These are phyloP conservation scores for Nannoperca obscura DNA, from an alignment of 2,797 vertebrate species.

Conservation along the genomic window DNA sequence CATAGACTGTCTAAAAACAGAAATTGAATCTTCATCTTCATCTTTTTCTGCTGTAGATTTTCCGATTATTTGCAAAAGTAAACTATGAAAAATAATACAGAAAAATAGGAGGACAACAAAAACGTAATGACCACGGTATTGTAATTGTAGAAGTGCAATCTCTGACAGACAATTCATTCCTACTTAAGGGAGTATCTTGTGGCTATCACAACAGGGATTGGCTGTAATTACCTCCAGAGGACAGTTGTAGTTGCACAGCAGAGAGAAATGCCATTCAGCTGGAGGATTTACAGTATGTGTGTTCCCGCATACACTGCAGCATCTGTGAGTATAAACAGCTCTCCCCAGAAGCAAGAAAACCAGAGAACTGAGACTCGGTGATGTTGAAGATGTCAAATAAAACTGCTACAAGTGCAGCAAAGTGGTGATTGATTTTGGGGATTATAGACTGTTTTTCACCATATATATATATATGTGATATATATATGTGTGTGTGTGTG, in stretches of 20 bases:
- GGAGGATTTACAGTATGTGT: constrained; percentile 32
- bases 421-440: neutral
- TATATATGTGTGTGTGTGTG: neutral
- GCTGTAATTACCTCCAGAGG: constrained; percentile 55
- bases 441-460: neutral
- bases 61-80: neutral
- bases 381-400: constrained; percentile 17
- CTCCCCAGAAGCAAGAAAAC: constrained; percentile 25
- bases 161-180: constrained; percentile 36
- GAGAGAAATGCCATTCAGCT: constrained; percentile 38
- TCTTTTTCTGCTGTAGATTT: neutral
- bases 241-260: constrained; percentile 41
- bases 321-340: constrained; percentile 51
- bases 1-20: neutral
- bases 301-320: constrained; percentile 39
- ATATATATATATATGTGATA: neutral
- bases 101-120: neutral
- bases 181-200: constrained; percentile 1
- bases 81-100: neutral
- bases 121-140: neutral
- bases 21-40: neutral
- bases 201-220: constrained; percentile 22
- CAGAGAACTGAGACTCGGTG: constrained; percentile 9
- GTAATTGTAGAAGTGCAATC: neutral
- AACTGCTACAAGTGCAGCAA: neutral